Evolutionary conservation across 2,113 vertebrate genomes (phyloP).

Genomic region (Amazona vittata): DNA sequence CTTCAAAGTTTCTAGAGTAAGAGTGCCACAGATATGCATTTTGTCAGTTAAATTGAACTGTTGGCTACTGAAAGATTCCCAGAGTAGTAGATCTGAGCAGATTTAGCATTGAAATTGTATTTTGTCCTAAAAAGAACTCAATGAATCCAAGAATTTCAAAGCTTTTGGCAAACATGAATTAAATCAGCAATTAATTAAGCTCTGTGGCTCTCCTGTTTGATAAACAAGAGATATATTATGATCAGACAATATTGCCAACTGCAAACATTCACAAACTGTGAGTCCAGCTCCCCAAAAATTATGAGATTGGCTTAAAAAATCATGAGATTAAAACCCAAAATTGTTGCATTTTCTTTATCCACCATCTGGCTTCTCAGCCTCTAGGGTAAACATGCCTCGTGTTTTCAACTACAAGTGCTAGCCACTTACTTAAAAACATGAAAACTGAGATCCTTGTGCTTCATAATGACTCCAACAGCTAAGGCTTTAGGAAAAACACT

Average conservation of each 20-base stretch:
- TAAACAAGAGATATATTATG: conserved; percentile 35
- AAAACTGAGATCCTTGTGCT: conserved; percentile 39
- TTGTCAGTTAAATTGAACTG: not conserved
- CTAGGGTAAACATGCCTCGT: conserved; percentile 45
- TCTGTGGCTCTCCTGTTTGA: not conserved
- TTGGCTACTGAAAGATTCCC: not conserved
- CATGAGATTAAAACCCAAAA: conserved; percentile 59
- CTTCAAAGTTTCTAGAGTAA: not conserved
- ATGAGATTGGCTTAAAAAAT: conserved; percentile 62
- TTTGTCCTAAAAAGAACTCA: conserved; percentile 36
- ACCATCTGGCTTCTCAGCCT: conserved; percentile 62
- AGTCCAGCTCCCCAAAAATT: conserved; percentile 61
- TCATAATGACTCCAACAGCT: not conserved
- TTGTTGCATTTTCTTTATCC: conserved; percentile 67
- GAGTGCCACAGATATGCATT: not conserved
- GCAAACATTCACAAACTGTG: not conserved
- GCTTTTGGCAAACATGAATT: conserved; percentile 52
- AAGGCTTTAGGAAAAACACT: not conserved
- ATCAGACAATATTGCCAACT: conserved; percentile 46
- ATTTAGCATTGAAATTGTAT: conserved; percentile 25
- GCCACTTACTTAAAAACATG: conserved; percentile 44
- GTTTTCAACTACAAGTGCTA: conserved; percentile 47
- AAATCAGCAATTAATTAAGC: conserved; percentile 57
- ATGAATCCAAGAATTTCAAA: conserved; percentile 48
- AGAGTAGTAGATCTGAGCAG: conserved; percentile 10